Conservation (phyloP, 2,888 invertebrate species). For the Diloba caeruleocephala region DNA sequence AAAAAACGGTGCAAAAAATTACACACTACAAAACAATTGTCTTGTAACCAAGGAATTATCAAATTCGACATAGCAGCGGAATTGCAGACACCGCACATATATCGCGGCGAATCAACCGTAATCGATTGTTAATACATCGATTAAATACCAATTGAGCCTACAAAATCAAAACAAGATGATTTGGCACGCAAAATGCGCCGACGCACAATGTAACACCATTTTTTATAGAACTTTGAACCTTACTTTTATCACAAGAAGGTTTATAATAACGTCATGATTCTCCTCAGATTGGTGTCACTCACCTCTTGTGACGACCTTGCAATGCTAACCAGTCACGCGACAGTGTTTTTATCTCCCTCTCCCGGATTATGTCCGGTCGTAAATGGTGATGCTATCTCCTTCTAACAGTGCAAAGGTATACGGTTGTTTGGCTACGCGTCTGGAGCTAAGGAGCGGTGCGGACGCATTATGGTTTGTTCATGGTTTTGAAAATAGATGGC, state of each 20-base stretch:
- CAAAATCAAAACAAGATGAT: slow-evolving; percentile 72
- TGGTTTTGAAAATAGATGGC: slow-evolving; percentile 55
- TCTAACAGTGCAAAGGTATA: slow-evolving; percentile 61
- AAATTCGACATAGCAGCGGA: slow-evolving; percentile 62
- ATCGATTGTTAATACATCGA: slow-evolving; percentile 63
- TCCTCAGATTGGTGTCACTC: slow-evolving; percentile 73
- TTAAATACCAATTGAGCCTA: slow-evolving; percentile 73
- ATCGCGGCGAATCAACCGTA: slow-evolving; percentile 59
- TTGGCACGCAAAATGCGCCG: slow-evolving; percentile 77
- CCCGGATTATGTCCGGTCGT: slow-evolving; percentile 44
- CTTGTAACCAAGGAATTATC: slow-evolving; percentile 51
- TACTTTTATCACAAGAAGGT: slow-evolving; percentile 12
- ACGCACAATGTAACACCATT: slow-evolving; percentile 53
- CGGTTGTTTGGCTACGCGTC: slow-evolving; percentile 58
- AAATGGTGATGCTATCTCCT: slow-evolving; percentile 56
- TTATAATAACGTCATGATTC: slow-evolving; percentile 16
- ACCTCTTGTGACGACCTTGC: slow-evolving; percentile 86
- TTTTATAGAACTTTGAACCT: slow-evolving; percentile 35
- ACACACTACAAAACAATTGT: slow-evolving; percentile 22
- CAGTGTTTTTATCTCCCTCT: slow-evolving; percentile 67
- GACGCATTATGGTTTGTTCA: slow-evolving; percentile 59
- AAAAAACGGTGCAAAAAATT: slow-evolving; percentile 28
- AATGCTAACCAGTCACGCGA: slow-evolving; percentile 86
- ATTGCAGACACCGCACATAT: slow-evolving; percentile 63
- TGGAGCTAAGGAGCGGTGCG: slow-evolving; percentile 57